These are phyloP conservation scores for Drosophila subquinaria DNA, from an alignment of 2,888 invertebrate species.

Conservation along the genomic window DNA sequence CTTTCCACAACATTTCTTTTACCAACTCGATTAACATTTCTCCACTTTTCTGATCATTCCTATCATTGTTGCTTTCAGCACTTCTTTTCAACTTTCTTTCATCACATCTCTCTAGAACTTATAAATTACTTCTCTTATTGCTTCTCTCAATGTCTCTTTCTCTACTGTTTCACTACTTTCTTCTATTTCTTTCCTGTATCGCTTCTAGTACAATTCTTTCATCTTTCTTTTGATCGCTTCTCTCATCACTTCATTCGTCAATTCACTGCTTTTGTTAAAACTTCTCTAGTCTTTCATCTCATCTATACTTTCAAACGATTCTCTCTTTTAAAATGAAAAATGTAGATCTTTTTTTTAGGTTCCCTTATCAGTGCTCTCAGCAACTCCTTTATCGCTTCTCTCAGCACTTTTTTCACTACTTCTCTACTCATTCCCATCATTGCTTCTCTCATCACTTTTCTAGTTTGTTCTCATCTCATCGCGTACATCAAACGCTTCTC, in stretches of 20 bases:
- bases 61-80: too few relatives aligned
- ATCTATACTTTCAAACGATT: not conserved
- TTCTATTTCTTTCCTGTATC: too few relatives aligned
- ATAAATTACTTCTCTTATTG: not conserved
- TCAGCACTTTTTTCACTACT: not conserved
- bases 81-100: too few relatives aligned
- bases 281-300: not conserved
- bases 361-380: too few relatives aligned
- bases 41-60: too few relatives aligned
- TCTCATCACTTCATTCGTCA: too few relatives aligned
- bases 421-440: not conserved
- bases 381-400: not conserved
- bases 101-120: not conserved
- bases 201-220: not conserved
- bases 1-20: not conserved
- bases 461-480: not conserved
- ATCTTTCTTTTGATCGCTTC: not conserved
- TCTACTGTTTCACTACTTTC: not conserved
- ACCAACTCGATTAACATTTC: too few relatives aligned
- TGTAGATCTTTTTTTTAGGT: too few relatives aligned
- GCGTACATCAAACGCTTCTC: not conserved
- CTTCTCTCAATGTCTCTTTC: not conserved
- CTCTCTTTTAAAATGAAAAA: not conserved
- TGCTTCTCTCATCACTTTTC: not conserved
- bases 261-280: not conserved